A percentile compares a stretch with the other conserved stretches of the same genome.
phyloP scores from a whole-genome alignment of 2,888 invertebrate genomes.

The Eupithecia inturbata region DNA sequence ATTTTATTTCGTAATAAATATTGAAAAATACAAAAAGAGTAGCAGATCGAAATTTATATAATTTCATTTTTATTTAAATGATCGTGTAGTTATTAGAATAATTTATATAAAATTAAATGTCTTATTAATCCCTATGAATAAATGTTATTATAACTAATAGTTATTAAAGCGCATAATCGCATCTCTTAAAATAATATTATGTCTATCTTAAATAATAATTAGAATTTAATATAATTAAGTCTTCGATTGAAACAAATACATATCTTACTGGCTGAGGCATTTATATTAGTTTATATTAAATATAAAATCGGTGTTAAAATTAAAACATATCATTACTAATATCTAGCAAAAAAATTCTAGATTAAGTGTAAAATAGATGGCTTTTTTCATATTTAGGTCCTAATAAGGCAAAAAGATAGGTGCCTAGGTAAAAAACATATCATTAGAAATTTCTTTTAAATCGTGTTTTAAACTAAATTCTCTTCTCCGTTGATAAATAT shows the following conservation, averaged over 20 bases:
- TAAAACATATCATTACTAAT: conserved; percentile 61
- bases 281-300: conserved; percentile 62
- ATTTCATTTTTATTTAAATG: conserved; percentile 39
- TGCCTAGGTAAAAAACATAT: conserved; percentile 75
- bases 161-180: conserved; percentile 49
- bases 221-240: conserved; percentile 66
- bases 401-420: conserved; percentile 56
- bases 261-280: conserved; percentile 84
- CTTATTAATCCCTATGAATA: conserved; percentile 59
- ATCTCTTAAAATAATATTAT: conserved; percentile 61
- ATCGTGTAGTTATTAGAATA: conserved; percentile 51
- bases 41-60: conserved; percentile 32
- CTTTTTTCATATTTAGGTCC: conserved; percentile 54
- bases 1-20: conserved; percentile 65
- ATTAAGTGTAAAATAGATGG: conserved; percentile 50
- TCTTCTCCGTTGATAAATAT: conserved; percentile 47
- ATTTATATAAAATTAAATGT: conserved; percentile 52
- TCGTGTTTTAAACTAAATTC: conserved; percentile 49
- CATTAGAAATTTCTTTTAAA: conserved; percentile 54
- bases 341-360: conserved; percentile 50
- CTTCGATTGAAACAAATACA: conserved; percentile 79
- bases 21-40: conserved; percentile 52
- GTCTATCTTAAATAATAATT: conserved; percentile 68
- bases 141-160: conserved; percentile 57
- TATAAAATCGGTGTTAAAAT: conserved; percentile 71